phyloP scores from a whole-genome alignment of 2,888 invertebrate genomes.

The Stenolophus ochropezus region DNA sequence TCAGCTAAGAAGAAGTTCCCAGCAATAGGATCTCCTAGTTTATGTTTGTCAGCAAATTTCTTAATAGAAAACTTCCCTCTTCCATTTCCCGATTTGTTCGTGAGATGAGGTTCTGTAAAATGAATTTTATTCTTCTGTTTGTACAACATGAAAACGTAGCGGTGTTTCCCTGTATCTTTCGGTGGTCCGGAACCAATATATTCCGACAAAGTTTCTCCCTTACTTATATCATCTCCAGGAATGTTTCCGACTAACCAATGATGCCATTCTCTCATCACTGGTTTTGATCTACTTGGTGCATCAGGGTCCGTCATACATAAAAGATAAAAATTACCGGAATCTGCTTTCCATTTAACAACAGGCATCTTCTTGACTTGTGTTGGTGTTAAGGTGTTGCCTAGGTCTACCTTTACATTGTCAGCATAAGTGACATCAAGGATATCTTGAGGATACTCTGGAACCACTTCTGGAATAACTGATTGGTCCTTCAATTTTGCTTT shows the following conservation, averaged over 20 bases:
- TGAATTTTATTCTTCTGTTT: slow-evolving; percentile 69
- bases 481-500: neutral
- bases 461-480: neutral
- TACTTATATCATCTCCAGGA: slow-evolving; percentile 74
- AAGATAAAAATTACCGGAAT: slow-evolving; percentile 66
- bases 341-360: slow-evolving; percentile 66
- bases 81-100: slow-evolving; percentile 75
- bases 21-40: slow-evolving; percentile 77
- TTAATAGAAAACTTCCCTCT: slow-evolving; percentile 68
- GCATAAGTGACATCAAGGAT: neutral
- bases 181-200: slow-evolving; percentile 84
- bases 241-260: slow-evolving; percentile 88
- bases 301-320: slow-evolving; percentile 82
- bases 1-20: slow-evolving; percentile 79
- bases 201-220: slow-evolving; percentile 80
- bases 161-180: slow-evolving; percentile 82
- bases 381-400: slow-evolving; percentile 62
- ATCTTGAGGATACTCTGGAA: neutral
- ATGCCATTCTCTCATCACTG: slow-evolving; percentile 83
- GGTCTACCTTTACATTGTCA: neutral
- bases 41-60: slow-evolving; percentile 77
- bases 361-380: slow-evolving; percentile 67
- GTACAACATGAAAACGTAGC: slow-evolving; percentile 81
- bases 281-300: slow-evolving; percentile 82
- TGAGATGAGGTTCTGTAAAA: slow-evolving; percentile 65